These are phyloP conservation scores for Ernsta delagoae DNA, from an alignment of 2,888 invertebrate species.

Conservation along the genomic window DNA sequence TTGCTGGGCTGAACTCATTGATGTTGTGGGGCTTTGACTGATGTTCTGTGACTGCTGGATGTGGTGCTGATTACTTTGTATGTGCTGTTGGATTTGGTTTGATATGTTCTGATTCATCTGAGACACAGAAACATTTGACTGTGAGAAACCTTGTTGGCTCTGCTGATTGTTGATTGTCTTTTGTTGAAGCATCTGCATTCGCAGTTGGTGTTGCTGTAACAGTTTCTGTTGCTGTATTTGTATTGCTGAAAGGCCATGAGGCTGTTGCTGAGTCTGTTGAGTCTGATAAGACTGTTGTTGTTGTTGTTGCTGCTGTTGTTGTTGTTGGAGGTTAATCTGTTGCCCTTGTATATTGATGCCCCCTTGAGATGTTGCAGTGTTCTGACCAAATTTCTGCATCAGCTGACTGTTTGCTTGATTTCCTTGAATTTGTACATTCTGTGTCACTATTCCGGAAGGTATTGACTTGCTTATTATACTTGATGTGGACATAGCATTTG, in stretches of 20 bases:
- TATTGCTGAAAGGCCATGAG: slow-evolving; percentile 76
- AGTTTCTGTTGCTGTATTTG: slow-evolving; percentile 83
- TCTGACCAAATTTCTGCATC: slow-evolving; percentile 75
- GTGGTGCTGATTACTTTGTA: slow-evolving; percentile 71
- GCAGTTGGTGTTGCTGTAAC: slow-evolving; percentile 84
- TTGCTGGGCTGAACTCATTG: slow-evolving; percentile 86
- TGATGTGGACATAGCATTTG: slow-evolving; percentile 66
- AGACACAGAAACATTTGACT: slow-evolving; percentile 70
- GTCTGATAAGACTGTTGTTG: slow-evolving; percentile 49
- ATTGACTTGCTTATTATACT: slow-evolving; percentile 74
- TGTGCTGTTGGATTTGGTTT: slow-evolving; percentile 73
- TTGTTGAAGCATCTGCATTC: slow-evolving; percentile 78
- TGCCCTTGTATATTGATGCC: slow-evolving; percentile 63
- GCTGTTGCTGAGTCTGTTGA: slow-evolving; percentile 64
- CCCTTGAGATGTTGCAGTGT: slow-evolving; percentile 66
- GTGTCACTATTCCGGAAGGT: slow-evolving; percentile 74
- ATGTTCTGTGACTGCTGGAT: slow-evolving; percentile 70
- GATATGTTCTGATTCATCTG: slow-evolving; percentile 75
- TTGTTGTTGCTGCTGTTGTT: slow-evolving; percentile 46
- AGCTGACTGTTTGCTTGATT: slow-evolving; percentile 69
- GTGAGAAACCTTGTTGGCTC: slow-evolving; percentile 64
- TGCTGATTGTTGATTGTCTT: slow-evolving; percentile 47
- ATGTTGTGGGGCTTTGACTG: slow-evolving; percentile 64
- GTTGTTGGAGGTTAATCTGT: slow-evolving; percentile 39
- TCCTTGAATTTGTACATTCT: slow-evolving; percentile 73